Conservation (phyloP, 2,888 invertebrate genomes). For the Melipona bicolor region DNA sequence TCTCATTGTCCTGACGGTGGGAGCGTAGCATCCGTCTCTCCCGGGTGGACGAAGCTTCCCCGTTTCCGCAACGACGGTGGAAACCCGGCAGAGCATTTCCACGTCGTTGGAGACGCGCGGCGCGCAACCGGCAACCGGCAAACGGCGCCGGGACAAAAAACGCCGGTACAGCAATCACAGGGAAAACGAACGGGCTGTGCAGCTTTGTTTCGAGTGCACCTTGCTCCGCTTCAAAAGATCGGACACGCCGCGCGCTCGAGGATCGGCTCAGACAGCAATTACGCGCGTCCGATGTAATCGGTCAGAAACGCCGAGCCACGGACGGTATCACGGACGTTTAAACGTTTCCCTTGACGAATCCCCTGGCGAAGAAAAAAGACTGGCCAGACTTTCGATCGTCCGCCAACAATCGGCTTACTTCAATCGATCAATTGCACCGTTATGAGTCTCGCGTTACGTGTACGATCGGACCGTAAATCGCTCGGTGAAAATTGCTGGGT, state of each 20-base stretch:
- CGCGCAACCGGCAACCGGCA: conserved; percentile 34
- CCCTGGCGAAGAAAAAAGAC: neutral
- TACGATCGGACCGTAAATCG: neutral
- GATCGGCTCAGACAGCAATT: conserved; percentile 44
- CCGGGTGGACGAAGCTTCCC: conserved; percentile 4
- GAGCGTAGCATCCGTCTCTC: conserved; percentile 27
- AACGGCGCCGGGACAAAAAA: conserved; percentile 46
- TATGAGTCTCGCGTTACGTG: neutral
- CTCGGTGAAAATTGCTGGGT: neutral
- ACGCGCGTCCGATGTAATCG: conserved; percentile 48
- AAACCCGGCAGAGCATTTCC: conserved; percentile 57
- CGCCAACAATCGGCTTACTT: neutral
- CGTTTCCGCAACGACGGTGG: conserved; percentile 52
- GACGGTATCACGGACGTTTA: conserved; percentile 5
- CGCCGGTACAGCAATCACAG: conserved; percentile 61
- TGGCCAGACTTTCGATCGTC: conserved; percentile 1
- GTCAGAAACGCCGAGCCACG: conserved; percentile 1
- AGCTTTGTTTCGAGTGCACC: conserved; percentile 58
- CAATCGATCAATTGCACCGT: neutral
- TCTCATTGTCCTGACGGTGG: conserved; percentile 43
- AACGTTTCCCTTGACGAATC: neutral
- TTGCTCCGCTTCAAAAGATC: conserved; percentile 44
- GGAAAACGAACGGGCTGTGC: conserved; percentile 44
- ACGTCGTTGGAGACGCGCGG: conserved; percentile 51
- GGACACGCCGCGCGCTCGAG: conserved; percentile 8